Evolutionary conservation across 2,888 invertebrate species (phyloP), one percentile per base, ranked within the genome.

Genomic region (Clanis bilineata): DNA sequence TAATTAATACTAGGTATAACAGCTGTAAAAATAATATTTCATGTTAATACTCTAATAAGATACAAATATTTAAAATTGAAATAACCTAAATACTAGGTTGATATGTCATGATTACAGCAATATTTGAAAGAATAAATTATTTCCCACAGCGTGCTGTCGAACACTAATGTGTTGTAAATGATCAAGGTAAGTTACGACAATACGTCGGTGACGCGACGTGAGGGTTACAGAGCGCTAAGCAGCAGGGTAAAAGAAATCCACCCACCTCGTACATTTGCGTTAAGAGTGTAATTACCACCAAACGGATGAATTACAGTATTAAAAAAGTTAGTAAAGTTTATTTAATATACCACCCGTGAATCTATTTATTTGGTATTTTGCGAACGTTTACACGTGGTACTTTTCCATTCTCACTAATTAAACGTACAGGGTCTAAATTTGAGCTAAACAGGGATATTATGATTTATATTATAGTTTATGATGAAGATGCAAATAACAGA

Each of bases 301-400:
- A 84, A 83, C 79, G 80, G 82, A 86, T 82, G 83, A 86, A 89
- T 88, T 85, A 82, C 80, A 90, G 88, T 88, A 85, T 87, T n/a
- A n/a, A n/a, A n/a, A n/a, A n/a, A n/a, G n/a, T n/a, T n/a, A n/a
- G n/a, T n/a, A n/a, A n/a, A n/a, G n/a, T n/a, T n/a, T n/a, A n/a
- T n/a, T n/a, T n/a, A n/a, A n/a, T n/a, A n/a, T n/a, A n/a, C n/a
- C n/a, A n/a, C n/a, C n/a, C n/a, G n/a, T n/a, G n/a, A n/a, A n/a
- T n/a, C n/a, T n/a, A n/a, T n/a, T n/a, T n/a, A n/a, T n/a, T n/a
- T n/a, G n/a, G n/a, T n/a, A n/a, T n/a, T n/a, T 36, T 12, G 9
- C 12, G 36, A 1, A 10, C 36, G 12, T 10, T 36, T 36, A n/a
- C n/a, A n/a, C n/a, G n/a, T n/a, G n/a, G n/a, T n/a, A n/a, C n/a